A percentile compares a stretch with the other conserved stretches of the same genome.
phyloP scores from a whole-genome alignment of 2,113 vertebrate species.

The Petromus typicus region DNA sequence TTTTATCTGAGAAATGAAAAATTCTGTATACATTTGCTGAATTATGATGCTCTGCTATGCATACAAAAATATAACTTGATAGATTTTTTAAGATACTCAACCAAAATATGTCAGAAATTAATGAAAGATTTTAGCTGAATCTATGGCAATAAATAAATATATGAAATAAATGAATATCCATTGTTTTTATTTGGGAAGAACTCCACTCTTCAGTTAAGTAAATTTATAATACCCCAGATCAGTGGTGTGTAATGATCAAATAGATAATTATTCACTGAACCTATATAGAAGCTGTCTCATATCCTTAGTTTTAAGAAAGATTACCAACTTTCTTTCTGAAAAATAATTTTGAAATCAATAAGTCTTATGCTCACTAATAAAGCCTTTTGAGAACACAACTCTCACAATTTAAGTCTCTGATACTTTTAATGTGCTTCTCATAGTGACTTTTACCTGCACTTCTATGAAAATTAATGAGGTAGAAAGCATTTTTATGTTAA shows the following conservation, averaged over 20 bases:
- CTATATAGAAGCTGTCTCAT: background rate
- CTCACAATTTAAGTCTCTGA: background rate
- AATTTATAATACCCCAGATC: background rate
- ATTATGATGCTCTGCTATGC: background rate
- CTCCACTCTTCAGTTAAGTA: background rate
- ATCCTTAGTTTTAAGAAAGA: background rate
- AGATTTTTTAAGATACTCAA: background rate
- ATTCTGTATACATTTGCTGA: constrained; percentile 19
- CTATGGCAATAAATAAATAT: background rate
- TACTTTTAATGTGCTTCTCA: background rate
- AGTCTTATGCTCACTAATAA: background rate
- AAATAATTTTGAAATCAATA: background rate
- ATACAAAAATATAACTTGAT: background rate
- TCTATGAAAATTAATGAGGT: background rate
- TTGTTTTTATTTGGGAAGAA: background rate
- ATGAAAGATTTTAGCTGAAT: constrained; percentile 41
- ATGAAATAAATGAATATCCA: constrained; percentile 27
- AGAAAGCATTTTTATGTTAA: background rate
- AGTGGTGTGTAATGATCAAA: background rate
- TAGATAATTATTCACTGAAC: background rate
- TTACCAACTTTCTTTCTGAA: background rate
- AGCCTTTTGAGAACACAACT: background rate
- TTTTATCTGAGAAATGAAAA: background rate
- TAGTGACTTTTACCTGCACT: background rate
- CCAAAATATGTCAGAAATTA: background rate